phyloP scores from a whole-genome alignment of 2,113 vertebrate species.

The Thunnus thynnus region DNA sequence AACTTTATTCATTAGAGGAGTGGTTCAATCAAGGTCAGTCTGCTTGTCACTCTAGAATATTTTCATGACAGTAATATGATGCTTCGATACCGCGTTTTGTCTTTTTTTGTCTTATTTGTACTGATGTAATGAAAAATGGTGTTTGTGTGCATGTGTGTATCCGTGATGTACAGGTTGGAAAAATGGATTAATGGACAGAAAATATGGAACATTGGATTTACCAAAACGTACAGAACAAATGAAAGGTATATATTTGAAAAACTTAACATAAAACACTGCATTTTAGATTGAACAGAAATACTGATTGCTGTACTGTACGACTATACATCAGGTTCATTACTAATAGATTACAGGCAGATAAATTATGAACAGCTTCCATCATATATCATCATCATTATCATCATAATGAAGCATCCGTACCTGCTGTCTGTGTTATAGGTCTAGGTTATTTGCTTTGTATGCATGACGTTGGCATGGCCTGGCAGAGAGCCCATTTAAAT shows the following conservation, averaged over 20 bases:
- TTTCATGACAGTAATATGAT: slow-evolving; percentile 29
- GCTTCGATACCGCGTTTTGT: slow-evolving; percentile 15
- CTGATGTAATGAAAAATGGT: slow-evolving; percentile 49
- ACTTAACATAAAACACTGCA: slow-evolving; percentile 9
- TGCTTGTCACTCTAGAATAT: slow-evolving; percentile 35
- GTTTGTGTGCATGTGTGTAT: slow-evolving; percentile 68
- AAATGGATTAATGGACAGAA: slow-evolving; percentile 90
- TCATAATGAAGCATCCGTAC: slow-evolving; percentile 6
- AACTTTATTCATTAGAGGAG: slow-evolving; percentile 87
- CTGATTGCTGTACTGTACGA: not conserved
- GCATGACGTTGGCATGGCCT: slow-evolving; percentile 62
- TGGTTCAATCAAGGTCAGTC: slow-evolving; percentile 97
- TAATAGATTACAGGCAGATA: not conserved
- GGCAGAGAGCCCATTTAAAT: slow-evolving; percentile 66
- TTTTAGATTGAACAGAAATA: slow-evolving; percentile 12
- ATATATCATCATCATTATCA: slow-evolving; percentile 5
- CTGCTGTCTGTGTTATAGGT: slow-evolving; percentile 20
- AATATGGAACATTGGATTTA: slow-evolving; percentile 92
- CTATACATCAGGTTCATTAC: not conserved
- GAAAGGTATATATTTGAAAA: slow-evolving; percentile 87
- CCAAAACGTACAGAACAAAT: slow-evolving; percentile 91
- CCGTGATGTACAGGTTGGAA: slow-evolving; percentile 90
- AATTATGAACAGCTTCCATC: slow-evolving; percentile 2
- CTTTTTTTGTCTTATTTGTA: not conserved
- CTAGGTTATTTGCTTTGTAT: slow-evolving; percentile 52